A percentile compares a stretch with the other conserved stretches of the same genome.
These are phyloP conservation scores for Daboia siamensis DNA, from an alignment of 2,113 vertebrate species.

Conservation along the genomic window DNA sequence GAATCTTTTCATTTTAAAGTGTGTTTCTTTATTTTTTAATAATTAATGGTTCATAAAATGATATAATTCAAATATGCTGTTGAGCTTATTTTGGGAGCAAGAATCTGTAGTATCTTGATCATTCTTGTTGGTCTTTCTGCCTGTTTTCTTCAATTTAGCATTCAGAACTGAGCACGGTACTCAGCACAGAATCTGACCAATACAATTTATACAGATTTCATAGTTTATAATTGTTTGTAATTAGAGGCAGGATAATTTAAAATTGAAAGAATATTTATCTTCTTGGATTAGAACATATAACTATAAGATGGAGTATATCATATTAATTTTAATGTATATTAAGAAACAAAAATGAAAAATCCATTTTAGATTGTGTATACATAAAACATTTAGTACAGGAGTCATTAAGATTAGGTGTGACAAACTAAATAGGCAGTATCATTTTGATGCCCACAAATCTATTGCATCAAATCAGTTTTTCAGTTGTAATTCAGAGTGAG, in stretches of 20 bases:
- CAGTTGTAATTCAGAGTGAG: background rate
- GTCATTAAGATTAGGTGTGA: background rate
- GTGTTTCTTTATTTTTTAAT: slow-evolving; percentile 40
- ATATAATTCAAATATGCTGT: background rate
- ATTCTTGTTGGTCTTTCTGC: background rate
- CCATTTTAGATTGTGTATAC: background rate
- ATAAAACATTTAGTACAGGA: background rate
- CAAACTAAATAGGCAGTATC: background rate
- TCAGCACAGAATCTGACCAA: background rate
- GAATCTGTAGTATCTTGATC: background rate
- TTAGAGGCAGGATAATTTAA: background rate
- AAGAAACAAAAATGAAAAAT: background rate
- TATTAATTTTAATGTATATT: background rate
- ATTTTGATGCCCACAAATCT: background rate
- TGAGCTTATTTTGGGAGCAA: background rate
- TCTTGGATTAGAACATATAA: background rate
- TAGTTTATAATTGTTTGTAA: slow-evolving; percentile 11
- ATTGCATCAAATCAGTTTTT: background rate
- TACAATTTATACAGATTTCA: slow-evolving; percentile 1
- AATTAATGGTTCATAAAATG: slow-evolving; percentile 38
- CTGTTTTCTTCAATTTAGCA: background rate
- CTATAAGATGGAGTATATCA: background rate
- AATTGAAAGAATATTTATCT: background rate
- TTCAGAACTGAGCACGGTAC: background rate
- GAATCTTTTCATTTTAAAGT: slow-evolving; percentile 45